Base-by-base conservation (phyloP, 2,888 invertebrate species). In the Catocala fraxini region DNA sequence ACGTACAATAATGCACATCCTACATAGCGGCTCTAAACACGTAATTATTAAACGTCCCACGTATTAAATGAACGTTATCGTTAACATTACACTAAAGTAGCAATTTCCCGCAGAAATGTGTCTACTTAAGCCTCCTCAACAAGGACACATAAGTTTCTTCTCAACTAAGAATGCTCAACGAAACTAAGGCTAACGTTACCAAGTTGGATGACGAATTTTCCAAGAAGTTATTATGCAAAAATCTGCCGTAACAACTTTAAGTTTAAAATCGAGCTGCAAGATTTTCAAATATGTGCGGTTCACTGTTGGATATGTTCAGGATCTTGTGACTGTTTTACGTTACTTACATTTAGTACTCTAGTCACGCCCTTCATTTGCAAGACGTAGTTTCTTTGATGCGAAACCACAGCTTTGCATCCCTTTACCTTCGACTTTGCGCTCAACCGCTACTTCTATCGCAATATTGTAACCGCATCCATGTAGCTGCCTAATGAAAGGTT, bases 191-290 rank as follows among this genome's bases (percentile, higher is more conserved):
- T 34, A 63, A 68, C 49, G 4, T 47, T 66, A 59, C 25, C 56
- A 42, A 68, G 7, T 39, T 39, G 35, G 35, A 68, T 71, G 73
- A 70, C 61, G 73, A 74, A 79, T 79, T 77, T 76, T 68, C 63
- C 61, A 53, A 68, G 61, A 63, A 74, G 74, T 76, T 73, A 77
- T 84, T 83, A 84, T 80, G 81, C 78, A 78, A 79, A 79, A 75
- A 74, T 70, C 61, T 69, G 63, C 68, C 68, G 65, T 70, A 77
- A 73, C 65, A 63, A 70, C 64, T 64, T 63, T 71, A 70, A 75
- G 70, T 81, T 80, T 72, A 74, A 79, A 80, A 80, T 75, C 72
- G 74, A 58, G 68, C 71, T 77, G 75, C 65, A 64, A 71, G 63
- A 70, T 75, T 72, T 68, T 48, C 35, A 67, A 77, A 73, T 59